Conservation (phyloP, 2,113 vertebrate species). For the Eptatretus burgeri region DNA sequence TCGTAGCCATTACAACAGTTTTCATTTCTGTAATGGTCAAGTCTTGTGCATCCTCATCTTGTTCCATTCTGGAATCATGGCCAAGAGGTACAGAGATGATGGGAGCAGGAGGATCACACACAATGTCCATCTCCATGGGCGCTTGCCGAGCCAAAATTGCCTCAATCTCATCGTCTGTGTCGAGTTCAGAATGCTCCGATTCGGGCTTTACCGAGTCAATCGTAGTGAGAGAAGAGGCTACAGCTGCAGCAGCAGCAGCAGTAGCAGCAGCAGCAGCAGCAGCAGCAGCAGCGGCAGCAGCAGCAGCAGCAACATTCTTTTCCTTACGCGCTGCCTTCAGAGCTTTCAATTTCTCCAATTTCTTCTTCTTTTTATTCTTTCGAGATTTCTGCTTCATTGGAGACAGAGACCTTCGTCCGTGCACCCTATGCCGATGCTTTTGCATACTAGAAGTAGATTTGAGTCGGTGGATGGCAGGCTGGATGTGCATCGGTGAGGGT, state of each 20-base stretch:
- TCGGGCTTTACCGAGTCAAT: background rate
- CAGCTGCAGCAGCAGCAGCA: background rate
- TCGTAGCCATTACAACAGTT: too few species aligned
- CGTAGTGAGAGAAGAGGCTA: background rate
- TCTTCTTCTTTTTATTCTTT: conserved; percentile 2
- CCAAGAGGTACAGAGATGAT: too few species aligned
- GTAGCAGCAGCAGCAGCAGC: background rate
- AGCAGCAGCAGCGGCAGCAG: background rate
- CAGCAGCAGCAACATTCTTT: background rate
- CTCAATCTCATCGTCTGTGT: background rate
- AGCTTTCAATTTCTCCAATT: background rate
- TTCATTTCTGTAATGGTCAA: too few species aligned
- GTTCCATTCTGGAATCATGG: too few species aligned
- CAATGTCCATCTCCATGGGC: background rate
- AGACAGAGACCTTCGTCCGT: conserved; percentile 3
- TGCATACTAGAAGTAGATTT: too few species aligned
- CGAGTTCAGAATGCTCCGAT: conserved; percentile 1
- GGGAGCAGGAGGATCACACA: background rate
- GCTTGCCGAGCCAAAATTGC: conserved; percentile 1
- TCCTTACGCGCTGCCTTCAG: background rate
- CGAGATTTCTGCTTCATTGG: background rate
- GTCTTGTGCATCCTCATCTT: too few species aligned
- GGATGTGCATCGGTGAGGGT: too few species aligned
- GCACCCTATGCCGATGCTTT: background rate
- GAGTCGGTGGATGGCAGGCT: too few species aligned